Evolutionary conservation across 2,797 vertebrate species (phyloP).

Genomic region (Anguilla marmorata): DNA sequence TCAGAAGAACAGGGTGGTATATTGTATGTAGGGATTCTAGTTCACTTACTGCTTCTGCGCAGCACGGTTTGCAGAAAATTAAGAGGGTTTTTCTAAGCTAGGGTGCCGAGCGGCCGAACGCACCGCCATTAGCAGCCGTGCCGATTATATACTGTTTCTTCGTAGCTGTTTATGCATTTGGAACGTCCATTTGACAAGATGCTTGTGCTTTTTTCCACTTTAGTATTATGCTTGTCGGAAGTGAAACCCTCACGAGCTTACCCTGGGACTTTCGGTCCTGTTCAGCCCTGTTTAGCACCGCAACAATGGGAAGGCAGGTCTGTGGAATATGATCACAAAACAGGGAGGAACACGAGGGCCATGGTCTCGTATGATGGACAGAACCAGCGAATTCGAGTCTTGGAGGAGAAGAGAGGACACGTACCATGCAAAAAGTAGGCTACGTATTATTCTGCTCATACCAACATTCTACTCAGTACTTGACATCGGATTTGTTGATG

Average conservation of each 20-base stretch:
- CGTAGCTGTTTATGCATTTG: background rate
- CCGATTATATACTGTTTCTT: background rate
- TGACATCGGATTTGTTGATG: no score
- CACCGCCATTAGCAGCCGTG: background rate
- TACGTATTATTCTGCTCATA: background rate
- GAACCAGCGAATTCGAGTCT: slow-evolving; percentile 78
- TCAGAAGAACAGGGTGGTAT: no score
- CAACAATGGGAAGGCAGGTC: slow-evolving; percentile 88
- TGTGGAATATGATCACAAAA: slow-evolving; percentile 81
- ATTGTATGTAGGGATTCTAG: no score
- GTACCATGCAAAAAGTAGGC: slow-evolving; percentile 88
- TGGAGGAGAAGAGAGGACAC: slow-evolving; percentile 87
- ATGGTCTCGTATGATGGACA: slow-evolving; percentile 81
- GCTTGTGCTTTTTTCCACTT: slow-evolving; percentile 35
- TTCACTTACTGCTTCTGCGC: no score
- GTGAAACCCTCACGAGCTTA: slow-evolving; percentile 9
- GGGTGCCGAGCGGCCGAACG: no score
- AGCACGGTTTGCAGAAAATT: no score
- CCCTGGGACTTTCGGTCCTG: background rate
- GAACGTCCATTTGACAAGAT: background rate
- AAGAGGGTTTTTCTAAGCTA: no score
- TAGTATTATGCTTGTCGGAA: background rate
- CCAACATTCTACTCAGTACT: no score
- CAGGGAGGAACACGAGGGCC: slow-evolving; percentile 81
- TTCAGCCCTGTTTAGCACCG: slow-evolving; percentile 82